These are phyloP conservation scores for Phyllotreta cruciferae DNA, from an alignment of 2,888 invertebrate genomes.

Conservation along the genomic window DNA sequence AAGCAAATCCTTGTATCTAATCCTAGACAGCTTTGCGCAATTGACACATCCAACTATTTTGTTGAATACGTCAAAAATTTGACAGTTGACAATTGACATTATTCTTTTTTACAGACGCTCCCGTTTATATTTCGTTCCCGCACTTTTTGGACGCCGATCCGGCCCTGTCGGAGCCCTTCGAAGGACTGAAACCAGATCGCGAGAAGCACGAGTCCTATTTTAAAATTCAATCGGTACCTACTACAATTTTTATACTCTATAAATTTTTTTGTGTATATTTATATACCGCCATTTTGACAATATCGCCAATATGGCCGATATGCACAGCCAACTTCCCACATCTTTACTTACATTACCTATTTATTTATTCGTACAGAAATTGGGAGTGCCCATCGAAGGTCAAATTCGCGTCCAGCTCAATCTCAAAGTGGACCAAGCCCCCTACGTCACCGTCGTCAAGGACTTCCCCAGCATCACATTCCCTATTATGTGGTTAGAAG, in stretches of 20 bases:
- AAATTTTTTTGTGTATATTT: background rate
- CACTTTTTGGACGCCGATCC: conserved; percentile 87
- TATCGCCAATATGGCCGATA: background rate
- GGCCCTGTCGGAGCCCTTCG: conserved; percentile 69
- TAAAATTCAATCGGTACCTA: conserved; percentile 83
- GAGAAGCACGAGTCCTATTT: conserved; percentile 79
- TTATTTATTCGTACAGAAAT: conserved; percentile 71
- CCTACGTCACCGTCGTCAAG: conserved; percentile 73
- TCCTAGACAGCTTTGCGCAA: no score
- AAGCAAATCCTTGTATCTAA: conserved; percentile 41
- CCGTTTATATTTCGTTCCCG: conserved; percentile 87
- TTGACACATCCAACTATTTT: no score
- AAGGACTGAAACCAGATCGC: conserved; percentile 74
- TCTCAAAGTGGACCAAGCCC: conserved; percentile 77
- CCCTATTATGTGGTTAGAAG: conserved; percentile 90
- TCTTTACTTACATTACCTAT: no score
- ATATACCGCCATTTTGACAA: background rate
- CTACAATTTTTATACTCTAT: background rate
- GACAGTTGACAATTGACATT: conserved; percentile 10
- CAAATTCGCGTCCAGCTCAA: conserved; percentile 84
- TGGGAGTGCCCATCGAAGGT: conserved; percentile 84
- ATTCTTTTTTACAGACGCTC: conserved; percentile 70
- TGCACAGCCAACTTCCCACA: background rate
- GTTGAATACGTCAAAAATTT: no score
- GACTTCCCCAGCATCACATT: conserved; percentile 82